Evolutionary conservation across 2,888 invertebrate genomes (phyloP), one percentile per base, ranked within the genome.

Genomic region (Drosophila macrothrix): DNA sequence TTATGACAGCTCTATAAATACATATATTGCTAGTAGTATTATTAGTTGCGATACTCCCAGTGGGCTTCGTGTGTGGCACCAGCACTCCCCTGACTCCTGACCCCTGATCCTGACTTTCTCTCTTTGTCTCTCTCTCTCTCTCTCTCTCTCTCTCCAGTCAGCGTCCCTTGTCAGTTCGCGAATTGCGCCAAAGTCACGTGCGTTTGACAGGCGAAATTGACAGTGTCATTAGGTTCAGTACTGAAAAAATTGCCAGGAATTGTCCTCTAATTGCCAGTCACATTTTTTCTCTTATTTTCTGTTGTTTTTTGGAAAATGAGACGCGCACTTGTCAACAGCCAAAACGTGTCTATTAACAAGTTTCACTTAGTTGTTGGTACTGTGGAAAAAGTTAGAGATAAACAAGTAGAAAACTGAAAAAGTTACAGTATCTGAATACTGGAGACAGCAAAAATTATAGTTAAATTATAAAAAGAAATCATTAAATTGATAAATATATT

Each of bases 151-250:
- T 3, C 14, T 12, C 41, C n/a, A 22, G 61, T 25, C 22, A n/a
- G 3, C 55, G 29, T 60, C 28, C 25, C 22, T 46, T 37, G 55
- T n/a, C 46, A 53, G n/a, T 31, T 53, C 64, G 74, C 46, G 66
- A 75, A 75, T 62, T 65, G 76, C 61, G 65, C 67, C 71, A 83
- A 82, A 84, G 87, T 89, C 88, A 89, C 88, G 90, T 89, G 88
- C 90, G 83, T 46, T 73, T 86, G 88, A 86, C 90, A 88, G 78
- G 53, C 68, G 39, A 69, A 76, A 84, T 76, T 82, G 86, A 84
- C 77, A 80, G 82, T 84, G 86, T 80, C 82, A 88, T 80, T 77
- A 67, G 74, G 59, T 62, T 54, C 16, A 52, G 78, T n/a, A 14
- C 53, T 10, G 22, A 46, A 22, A 58, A 14, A 65, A 60, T 46